A percentile compares a stretch with the other conserved stretches of the same genome.
Conservation (phyloP, 2,797 vertebrate genomes). For the Pristis pectinata region DNA sequence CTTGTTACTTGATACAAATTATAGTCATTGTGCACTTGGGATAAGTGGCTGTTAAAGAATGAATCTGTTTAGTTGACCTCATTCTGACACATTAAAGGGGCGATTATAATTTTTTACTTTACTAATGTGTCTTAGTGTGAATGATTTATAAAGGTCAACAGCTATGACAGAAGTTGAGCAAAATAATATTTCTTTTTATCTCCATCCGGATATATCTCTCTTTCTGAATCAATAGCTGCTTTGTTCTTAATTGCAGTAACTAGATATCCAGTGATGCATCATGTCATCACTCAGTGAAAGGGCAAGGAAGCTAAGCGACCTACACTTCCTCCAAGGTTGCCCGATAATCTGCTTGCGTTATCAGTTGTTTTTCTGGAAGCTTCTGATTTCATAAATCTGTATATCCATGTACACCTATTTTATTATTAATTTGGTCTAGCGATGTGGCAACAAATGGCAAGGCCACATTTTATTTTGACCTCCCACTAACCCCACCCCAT, state of each 20-base stretch:
- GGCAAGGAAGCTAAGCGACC: background rate
- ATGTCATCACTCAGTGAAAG: background rate
- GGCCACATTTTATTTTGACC: no score
- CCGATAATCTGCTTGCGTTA: background rate
- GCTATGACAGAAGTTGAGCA: background rate
- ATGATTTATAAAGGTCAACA: background rate
- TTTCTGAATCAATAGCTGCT: no score
- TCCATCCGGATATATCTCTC: no score
- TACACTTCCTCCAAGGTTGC: background rate
- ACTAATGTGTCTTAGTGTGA: background rate
- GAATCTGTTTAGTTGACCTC: background rate
- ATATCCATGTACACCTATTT: background rate
- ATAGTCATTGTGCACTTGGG: background rate
- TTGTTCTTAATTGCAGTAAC: no score
- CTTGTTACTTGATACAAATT: constrained; percentile 11
- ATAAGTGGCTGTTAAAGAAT: background rate
- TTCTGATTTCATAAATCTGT: background rate
- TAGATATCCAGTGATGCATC: no score
- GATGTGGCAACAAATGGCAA: no score
- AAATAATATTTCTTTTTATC: background rate
- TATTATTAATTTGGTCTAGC: background rate
- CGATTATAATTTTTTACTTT: background rate
- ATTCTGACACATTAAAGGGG: background rate
- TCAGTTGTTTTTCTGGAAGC: background rate
- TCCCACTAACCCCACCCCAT: background rate